Evolutionary conservation across 2,113 vertebrate species (phyloP), one percentile per base, ranked within the genome.

Genomic region (Poecilia latipinna): DNA sequence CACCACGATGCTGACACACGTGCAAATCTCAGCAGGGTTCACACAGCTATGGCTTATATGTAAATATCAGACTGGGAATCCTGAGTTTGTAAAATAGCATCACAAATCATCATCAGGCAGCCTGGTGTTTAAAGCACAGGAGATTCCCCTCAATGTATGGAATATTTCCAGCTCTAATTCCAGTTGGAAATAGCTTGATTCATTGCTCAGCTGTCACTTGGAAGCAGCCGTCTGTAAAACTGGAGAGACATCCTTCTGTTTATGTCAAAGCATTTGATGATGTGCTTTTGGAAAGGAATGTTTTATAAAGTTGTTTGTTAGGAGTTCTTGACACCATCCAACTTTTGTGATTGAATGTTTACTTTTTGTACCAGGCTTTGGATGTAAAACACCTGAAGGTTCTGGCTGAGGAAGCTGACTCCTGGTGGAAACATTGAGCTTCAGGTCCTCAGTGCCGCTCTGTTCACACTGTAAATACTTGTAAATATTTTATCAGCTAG

Each of bases 121-220:
- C 67, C 29, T 61, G 73, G 72, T 19, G 74, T n/a, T 61, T 72
- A 51, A 90, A 91, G 89, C 90, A 89, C 90, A 90, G 83, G 24
- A 32, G 48, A 80, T 60, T 69, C 42, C 78, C 54, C 70, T 70
- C 79, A 70, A 77, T 70, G 65, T 82, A 79, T 79, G 79, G 72
- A 35, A 78, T 1, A 70, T 79, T 79, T 70, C n/a, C 68, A n/a
- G 72, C 63, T 60, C 39, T 61, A 61, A 44, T 42, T 65, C 35
- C 65, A 62, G 33, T 63, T 42, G 68, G 76, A 72, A 74, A 74
- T 77, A 84, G 79, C 70, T 64, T 48, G 72, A 63, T 51, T 6
- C 63, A 31, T 65, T 61, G 61, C 61, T 66, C 60, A 48, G 32
- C 8, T 19, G 8, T 57, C 69, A 6, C 33, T 51, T 57, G n/a